Evolutionary conservation across 2,797 vertebrate species (phyloP).

Genomic region (Platyrinchus mystaceus): DNA sequence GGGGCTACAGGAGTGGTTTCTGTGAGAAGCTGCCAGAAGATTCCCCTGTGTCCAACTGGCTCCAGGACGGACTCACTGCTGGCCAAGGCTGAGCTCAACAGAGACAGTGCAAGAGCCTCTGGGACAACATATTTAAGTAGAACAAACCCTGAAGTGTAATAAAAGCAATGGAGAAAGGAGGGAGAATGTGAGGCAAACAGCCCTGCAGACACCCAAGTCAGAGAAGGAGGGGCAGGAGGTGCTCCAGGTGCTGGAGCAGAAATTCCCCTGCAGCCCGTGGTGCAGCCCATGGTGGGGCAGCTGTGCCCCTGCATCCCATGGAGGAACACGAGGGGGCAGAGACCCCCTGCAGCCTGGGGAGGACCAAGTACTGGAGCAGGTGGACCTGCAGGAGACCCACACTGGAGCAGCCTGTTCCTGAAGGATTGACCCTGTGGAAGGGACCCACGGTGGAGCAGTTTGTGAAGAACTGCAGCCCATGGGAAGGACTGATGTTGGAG

Average conservation of each 20-base stretch:
- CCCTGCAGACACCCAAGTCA: not conserved
- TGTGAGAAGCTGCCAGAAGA: not conserved
- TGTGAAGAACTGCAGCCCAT: not conserved
- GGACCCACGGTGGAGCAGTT: not conserved
- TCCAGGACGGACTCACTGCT: fast-evolving
- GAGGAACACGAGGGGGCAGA: not conserved
- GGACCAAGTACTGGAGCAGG: not conserved
- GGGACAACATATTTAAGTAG: not conserved
- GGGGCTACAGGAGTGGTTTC: not conserved
- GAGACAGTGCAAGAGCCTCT: not conserved
- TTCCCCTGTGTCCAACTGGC: not conserved
- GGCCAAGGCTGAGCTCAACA: not conserved
- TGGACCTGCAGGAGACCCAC: not conserved
- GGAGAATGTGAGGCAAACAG: not conserved
- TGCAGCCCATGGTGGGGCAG: not conserved
- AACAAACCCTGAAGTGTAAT: not conserved
- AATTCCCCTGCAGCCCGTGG: not conserved
- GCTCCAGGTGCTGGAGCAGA: not conserved
- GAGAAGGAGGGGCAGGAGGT: not conserved
- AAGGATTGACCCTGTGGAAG: not conserved
- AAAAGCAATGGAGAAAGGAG: not conserved
- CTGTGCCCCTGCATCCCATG: not conserved
- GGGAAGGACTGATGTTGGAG: not conserved
- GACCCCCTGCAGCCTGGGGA: not conserved
- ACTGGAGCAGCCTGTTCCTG: not conserved